Evolutionary conservation across 2,888 invertebrate genomes (phyloP).

Genomic region (Rhimphoctona megacephalus): DNA sequence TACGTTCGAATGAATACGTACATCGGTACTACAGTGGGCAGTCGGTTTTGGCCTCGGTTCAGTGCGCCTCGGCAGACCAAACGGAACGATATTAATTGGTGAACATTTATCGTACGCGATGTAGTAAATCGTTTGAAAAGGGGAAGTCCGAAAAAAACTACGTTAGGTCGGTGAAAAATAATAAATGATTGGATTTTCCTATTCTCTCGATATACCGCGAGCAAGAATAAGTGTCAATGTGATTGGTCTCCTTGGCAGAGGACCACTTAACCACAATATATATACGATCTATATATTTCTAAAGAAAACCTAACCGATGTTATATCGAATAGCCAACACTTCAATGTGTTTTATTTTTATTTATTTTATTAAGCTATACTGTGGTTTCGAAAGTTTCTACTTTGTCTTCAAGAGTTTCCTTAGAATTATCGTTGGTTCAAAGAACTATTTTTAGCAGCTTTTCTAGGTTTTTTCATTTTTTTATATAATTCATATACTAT

Average conservation of each 20-base stretch:
- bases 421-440: background rate
- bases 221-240: constrained; percentile 17
- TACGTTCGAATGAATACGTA: constrained; percentile 24
- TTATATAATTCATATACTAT: background rate
- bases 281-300: background rate
- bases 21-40: constrained; percentile 1
- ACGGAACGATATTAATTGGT: constrained; percentile 57
- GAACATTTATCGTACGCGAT: constrained; percentile 50
- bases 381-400: constrained; percentile 35
- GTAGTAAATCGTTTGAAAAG: constrained; percentile 32
- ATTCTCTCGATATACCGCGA: constrained; percentile 9
- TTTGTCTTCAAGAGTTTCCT: background rate
- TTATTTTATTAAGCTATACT: background rate
- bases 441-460: background rate
- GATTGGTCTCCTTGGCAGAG: constrained; percentile 6
- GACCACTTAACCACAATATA: constrained; percentile 23
- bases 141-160: background rate
- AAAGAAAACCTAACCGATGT: constrained; percentile 13
- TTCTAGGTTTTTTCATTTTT: background rate
- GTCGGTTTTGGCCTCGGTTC: constrained; percentile 43
- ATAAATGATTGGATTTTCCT: constrained; percentile 32
- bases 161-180: constrained; percentile 17
- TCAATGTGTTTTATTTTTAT: background rate
- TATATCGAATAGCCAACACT: constrained; percentile 38
- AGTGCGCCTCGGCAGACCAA: constrained; percentile 45